These are phyloP conservation scores for Diarsia brunnea DNA, from an alignment of 2,888 invertebrate species.

Conservation along the genomic window DNA sequence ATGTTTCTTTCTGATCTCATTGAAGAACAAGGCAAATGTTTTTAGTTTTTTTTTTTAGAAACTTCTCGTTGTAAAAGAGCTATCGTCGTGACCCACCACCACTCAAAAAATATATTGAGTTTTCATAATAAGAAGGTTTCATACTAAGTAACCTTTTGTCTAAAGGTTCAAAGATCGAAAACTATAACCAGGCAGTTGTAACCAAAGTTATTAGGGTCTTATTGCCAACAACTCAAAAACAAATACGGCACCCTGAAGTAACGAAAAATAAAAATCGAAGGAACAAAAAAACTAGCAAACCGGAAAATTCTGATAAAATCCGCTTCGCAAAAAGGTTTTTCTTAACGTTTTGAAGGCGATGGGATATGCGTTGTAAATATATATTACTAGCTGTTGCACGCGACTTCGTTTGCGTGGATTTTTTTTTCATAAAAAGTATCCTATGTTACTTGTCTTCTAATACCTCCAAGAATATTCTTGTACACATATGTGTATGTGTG, in stretches of 20 bases:
- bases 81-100: background rate
- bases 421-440: too few species aligned
- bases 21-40: background rate
- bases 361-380: conserved; percentile 5
- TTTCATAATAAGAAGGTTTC: too few species aligned
- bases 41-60: background rate
- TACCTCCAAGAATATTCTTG: too few species aligned
- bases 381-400: too few species aligned
- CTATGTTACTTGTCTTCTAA: too few species aligned
- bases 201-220: conserved; percentile 37
- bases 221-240: conserved; percentile 12
- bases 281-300: background rate
- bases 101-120: too few species aligned
- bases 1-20: background rate
- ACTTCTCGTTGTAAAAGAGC: background rate
- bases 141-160: background rate
- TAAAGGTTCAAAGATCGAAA: background rate
- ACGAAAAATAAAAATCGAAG: conserved; percentile 16
- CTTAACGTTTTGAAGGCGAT: background rate
- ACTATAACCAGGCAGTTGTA: conserved; percentile 15
- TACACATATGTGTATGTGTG: too few species aligned
- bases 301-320: conserved; percentile 13
- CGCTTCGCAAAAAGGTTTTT: conserved; percentile 13
- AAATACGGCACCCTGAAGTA: conserved; percentile 11
- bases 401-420: too few species aligned